Conservation (phyloP, 1,140 invertebrate genomes). For the Rhagoletis zephyria region DNA sequence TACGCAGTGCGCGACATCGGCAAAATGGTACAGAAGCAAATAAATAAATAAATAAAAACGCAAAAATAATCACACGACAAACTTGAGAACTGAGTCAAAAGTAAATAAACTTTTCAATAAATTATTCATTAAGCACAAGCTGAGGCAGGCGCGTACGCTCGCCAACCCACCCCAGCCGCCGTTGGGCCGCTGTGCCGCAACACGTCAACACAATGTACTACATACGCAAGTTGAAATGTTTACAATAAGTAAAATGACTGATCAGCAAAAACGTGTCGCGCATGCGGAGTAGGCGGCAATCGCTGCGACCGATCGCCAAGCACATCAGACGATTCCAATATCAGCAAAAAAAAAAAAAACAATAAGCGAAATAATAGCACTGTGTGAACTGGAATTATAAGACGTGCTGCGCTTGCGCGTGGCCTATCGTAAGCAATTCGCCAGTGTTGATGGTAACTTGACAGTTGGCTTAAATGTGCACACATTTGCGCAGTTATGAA, state of each 20-base stretch:
- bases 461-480: background rate
- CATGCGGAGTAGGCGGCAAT: background rate
- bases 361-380: background rate
- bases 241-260: background rate
- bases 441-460: background rate
- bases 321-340: background rate
- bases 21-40: background rate
- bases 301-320: background rate
- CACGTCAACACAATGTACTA: too few species aligned
- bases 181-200: background rate
- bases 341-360: background rate
- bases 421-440: background rate
- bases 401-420: conserved; percentile 30
- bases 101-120: conserved; percentile 42
- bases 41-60: background rate
- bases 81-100: conserved; percentile 2
- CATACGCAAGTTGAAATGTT: background rate
- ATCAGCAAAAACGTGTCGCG: conserved; percentile 7
- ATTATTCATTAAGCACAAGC: conserved; percentile 3
- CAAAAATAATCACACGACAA: background rate
- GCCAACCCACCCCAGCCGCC: background rate
- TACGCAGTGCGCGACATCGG: background rate
- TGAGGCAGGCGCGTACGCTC: conserved; percentile 4
- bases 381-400: conserved; percentile 13
- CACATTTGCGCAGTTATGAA: background rate